phyloP scores from a whole-genome alignment of 2,113 vertebrate species.

The Mesocricetus auratus region DNA sequence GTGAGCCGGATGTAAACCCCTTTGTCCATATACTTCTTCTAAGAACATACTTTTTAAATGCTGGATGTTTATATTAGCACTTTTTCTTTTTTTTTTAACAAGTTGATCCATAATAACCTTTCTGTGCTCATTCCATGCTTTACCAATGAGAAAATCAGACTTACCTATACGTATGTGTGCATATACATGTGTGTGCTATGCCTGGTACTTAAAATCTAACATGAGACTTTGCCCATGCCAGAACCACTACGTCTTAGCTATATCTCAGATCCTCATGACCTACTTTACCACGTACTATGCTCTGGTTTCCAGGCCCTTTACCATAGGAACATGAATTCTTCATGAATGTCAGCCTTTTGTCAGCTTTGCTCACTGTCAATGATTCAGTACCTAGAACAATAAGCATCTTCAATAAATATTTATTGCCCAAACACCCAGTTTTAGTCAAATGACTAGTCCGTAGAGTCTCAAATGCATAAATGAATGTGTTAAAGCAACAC shows the following conservation, averaged over 20 bases:
- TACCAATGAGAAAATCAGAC: background rate
- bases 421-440: background rate
- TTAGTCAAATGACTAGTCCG: background rate
- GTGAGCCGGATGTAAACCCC: no score
- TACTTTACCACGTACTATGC: background rate
- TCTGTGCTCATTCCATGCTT: background rate
- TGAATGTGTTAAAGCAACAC: background rate
- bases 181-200: background rate
- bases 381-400: background rate
- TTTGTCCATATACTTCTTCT: no score
- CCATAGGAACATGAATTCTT: background rate
- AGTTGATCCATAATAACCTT: fast-evolving
- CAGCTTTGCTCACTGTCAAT: background rate
- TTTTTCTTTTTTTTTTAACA: background rate
- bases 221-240: no score
- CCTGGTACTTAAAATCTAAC: background rate
- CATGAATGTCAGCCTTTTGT: background rate
- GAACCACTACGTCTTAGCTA: background rate
- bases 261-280: background rate
- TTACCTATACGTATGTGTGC: background rate
- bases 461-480: background rate
- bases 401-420: background rate
- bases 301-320: background rate
- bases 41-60: background rate
- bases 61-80: no score